Conservation (phyloP, 2,113 vertebrate genomes). For the Panthera leo region DNA sequence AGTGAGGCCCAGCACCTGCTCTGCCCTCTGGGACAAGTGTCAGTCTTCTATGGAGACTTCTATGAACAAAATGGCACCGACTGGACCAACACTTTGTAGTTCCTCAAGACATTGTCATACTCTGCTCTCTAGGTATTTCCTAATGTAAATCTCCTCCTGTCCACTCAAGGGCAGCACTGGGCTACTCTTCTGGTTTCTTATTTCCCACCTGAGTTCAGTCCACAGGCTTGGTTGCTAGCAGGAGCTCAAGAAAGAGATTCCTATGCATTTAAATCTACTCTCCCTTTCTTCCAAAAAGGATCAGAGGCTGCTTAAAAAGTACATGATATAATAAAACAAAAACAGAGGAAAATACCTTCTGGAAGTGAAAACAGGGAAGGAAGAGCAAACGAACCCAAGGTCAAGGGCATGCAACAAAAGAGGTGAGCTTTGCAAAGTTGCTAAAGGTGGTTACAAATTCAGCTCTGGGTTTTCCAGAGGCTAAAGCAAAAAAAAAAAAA, state of each 20-base stretch:
- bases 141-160: background rate
- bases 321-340: background rate
- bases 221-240: background rate
- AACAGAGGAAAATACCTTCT: constrained; percentile 4
- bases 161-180: background rate
- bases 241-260: background rate
- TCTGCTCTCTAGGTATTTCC: background rate
- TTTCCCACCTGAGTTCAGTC: background rate
- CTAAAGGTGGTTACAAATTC: background rate
- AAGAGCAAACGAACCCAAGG: background rate
- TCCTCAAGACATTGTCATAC: background rate
- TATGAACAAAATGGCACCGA: background rate
- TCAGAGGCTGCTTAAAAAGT: background rate
- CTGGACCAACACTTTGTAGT: background rate
- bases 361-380: background rate
- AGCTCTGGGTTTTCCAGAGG: background rate
- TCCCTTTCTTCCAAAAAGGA: background rate
- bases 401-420: background rate
- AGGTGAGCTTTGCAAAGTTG: background rate
- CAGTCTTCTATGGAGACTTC: background rate
- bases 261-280: background rate
- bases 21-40: background rate
- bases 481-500: background rate
- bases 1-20: background rate
- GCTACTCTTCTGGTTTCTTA: background rate